phyloP scores from a whole-genome alignment of 1,140 invertebrate species.

The Listronotus oregonensis region DNA sequence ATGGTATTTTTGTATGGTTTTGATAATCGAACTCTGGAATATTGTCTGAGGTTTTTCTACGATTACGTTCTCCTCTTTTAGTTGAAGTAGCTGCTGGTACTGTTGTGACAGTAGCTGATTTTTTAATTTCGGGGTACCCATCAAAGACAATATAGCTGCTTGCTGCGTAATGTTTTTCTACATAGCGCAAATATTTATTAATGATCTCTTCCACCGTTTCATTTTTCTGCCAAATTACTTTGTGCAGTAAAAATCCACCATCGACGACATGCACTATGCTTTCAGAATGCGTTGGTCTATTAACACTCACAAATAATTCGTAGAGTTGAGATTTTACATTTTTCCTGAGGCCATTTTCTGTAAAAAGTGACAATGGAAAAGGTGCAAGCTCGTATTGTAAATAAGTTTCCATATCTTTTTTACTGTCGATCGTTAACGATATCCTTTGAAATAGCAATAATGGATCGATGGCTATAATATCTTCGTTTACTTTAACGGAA shows the following conservation, averaged over 20 bases:
- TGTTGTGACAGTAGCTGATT: no score
- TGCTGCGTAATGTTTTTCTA: constrained; percentile 11
- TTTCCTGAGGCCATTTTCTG: constrained; percentile 5
- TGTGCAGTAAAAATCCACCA: constrained; percentile 15
- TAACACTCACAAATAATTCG: constrained; percentile 4
- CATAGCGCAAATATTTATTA: constrained; percentile 7
- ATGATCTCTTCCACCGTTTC: constrained; percentile 13
- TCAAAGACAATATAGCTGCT: constrained; percentile 14
- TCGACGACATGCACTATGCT: constrained; percentile 15
- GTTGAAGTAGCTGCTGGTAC: no score
- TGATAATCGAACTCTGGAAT: no score
- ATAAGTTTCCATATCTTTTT: constrained; percentile 22
- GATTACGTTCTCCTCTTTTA: no score
- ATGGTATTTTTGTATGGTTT: no score
- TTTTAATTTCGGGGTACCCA: neutral
- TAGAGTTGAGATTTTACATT: constrained; percentile 11
- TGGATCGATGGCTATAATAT: constrained; percentile 4
- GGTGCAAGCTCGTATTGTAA: constrained; percentile 24
- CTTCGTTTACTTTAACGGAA: constrained; percentile 10
- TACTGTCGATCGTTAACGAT: constrained; percentile 11
- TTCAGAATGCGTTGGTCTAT: constrained; percentile 18
- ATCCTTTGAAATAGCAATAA: constrained; percentile 14
- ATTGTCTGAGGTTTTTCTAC: no score
- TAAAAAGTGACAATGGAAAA: constrained; percentile 13
- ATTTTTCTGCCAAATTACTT: constrained; percentile 20